Base-by-base conservation (phyloP, 2,888 invertebrate species). In the Agriopis leucophaearia region DNA sequence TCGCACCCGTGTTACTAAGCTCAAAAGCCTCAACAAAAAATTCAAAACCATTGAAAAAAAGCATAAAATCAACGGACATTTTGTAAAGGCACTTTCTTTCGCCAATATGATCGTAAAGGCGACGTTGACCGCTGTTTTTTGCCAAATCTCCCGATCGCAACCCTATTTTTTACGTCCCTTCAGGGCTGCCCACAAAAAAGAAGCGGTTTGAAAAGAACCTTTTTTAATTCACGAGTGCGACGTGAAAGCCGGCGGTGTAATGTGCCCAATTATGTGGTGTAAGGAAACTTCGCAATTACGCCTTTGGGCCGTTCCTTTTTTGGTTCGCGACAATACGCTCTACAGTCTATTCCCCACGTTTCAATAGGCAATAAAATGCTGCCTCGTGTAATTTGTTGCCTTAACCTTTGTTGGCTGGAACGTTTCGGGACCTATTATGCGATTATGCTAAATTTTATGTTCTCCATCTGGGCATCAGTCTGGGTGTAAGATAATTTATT, bases 221-320 rank as follows among this genome's bases (percentile, higher is more conserved):
- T 85, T 88, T 55, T 87, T 81, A 87, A 88, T 88, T 88, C 87
- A 87, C 87, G 87, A 83, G 78, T 81, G 74, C 76, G 80, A 82
- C 63, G 83, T 83, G 86, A 88, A 90, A 87, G 86, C 81, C 77
- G 78, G 75, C 71, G 77, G 71, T 72, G 79, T 82, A 83, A 83
- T 81, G 79, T 78, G 77, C 73, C 82, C 86, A 85, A 87, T 86
- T 87, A 86, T 78, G 75, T 75, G 78, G 74, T 81, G 84, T 84
- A 83, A 85, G 82, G 86, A 82, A 86, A 86, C 85, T 86, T 82
- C 77, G 83, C 84, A 83, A 88, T 87, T 85, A 84, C 81, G 75
- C 74, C 78, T 74, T 75, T 77, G 75, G 80, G 73, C 73, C 40
- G 54, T 78, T 82, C 81, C 74, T 84, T 79, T 71, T 72, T 86